A percentile compares a stretch with the other conserved stretches of the same genome.
Evolutionary conservation across 2,113 vertebrate genomes (phyloP).

Genomic region (Pollimyrus isidori): DNA sequence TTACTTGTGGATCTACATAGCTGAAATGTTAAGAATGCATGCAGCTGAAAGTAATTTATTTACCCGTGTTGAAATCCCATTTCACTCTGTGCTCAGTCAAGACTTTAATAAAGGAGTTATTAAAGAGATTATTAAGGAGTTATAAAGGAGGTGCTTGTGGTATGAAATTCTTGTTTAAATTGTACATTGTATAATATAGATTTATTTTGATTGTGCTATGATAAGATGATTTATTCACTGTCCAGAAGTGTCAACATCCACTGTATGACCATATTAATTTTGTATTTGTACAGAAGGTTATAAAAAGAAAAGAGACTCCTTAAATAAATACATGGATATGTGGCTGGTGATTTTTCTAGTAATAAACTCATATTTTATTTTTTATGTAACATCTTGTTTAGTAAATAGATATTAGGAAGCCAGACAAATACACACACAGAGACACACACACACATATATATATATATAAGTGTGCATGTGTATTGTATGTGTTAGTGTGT

Average conservation of each 20-base stretch:
- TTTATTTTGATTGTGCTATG: constrained; percentile 60
- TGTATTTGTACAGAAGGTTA: constrained; percentile 64
- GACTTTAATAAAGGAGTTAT: constrained; percentile 36
- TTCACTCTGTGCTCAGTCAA: neutral
- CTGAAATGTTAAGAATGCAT: constrained; percentile 65
- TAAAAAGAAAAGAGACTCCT: constrained; percentile 55
- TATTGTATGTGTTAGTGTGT: neutral
- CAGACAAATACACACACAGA: neutral
- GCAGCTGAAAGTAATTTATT: constrained; percentile 76
- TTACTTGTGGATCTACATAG: constrained; percentile 66
- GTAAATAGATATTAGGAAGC: neutral
- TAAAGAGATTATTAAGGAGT: neutral
- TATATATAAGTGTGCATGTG: neutral
- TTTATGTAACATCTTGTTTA: neutral
- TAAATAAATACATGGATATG: constrained; percentile 56
- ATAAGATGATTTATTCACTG: constrained; percentile 62
- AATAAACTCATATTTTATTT: constrained; percentile 31
- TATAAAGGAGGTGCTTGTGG: constrained; percentile 49
- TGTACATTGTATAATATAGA: constrained; percentile 76
- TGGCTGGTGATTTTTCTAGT: constrained; percentile 27
- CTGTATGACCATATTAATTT: constrained; percentile 64
- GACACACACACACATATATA: no score
- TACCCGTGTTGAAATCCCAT: constrained; percentile 37
- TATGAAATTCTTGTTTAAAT: constrained; percentile 46
- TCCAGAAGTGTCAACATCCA: constrained; percentile 62